Evolutionary conservation across 2,113 vertebrate species (phyloP).

Genomic region (Gopherus evgoodei): DNA sequence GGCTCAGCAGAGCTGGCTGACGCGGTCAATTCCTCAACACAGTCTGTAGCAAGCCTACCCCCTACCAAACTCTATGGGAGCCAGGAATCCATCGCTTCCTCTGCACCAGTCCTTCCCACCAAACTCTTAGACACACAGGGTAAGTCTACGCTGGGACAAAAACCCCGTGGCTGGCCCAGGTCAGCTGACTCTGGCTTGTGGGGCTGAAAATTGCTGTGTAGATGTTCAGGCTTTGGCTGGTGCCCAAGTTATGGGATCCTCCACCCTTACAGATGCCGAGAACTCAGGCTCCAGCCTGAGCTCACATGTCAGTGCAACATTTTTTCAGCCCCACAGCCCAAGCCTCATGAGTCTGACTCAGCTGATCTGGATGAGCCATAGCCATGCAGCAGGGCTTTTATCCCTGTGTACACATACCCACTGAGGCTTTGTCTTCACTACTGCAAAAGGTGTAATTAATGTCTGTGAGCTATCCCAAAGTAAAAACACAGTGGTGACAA

Average conservation of each 20-base stretch:
- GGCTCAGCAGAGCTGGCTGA: background rate
- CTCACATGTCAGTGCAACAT: background rate
- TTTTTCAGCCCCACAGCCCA: background rate
- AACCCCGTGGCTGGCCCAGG: background rate
- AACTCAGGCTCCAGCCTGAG: background rate
- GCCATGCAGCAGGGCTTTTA: background rate
- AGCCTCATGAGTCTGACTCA: background rate
- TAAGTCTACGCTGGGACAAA: background rate
- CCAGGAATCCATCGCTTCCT: background rate
- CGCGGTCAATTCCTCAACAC: background rate
- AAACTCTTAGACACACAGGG: background rate
- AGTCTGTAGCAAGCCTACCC: background rate
- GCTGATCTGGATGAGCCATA: background rate
- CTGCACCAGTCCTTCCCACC: background rate
- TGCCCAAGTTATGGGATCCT: background rate
- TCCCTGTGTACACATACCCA: background rate
- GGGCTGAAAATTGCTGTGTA: background rate
- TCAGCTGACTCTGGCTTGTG: background rate
- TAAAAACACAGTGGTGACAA: background rate
- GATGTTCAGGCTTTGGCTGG: background rate
- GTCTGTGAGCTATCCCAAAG: background rate
- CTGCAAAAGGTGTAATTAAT: background rate
- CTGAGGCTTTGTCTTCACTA: background rate
- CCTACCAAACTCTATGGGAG: background rate
- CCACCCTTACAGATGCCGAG: background rate